Evolutionary conservation across 2,113 vertebrate genomes (phyloP).

Genomic region (Solenodon paradoxus): DNA sequence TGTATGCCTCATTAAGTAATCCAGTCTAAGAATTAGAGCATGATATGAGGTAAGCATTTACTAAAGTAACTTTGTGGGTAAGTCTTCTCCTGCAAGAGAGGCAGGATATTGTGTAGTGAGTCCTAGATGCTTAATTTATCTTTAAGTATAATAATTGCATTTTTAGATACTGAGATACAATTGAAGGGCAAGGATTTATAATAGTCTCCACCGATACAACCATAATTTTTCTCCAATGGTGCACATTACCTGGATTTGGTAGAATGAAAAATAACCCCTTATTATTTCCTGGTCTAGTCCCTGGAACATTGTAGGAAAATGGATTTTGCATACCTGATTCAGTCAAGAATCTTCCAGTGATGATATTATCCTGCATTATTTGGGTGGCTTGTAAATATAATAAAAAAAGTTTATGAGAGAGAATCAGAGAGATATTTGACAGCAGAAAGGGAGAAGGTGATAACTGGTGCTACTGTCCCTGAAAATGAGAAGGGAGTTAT

Average conservation of each 20-base stretch:
- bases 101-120: neutral
- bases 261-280: neutral
- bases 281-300: neutral
- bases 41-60: neutral
- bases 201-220: neutral
- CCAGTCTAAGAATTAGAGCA: neutral
- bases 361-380: neutral
- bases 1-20: neutral
- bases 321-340: neutral
- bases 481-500: neutral
- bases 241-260: neutral
- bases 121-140: neutral
- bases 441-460: neutral
- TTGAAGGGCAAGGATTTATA: neutral
- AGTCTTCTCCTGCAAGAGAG: neutral
- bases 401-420: neutral
- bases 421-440: neutral
- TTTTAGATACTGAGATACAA: neutral
- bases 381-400: neutral
- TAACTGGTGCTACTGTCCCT: neutral
- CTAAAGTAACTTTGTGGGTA: neutral
- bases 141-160: neutral
- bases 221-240: neutral
- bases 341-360: neutral
- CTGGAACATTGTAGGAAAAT: neutral